Percentiles rank a stretch among this genome's conserved stretches.
Conservation (phyloP, 2,888 invertebrate species). For the Omphaloscelis lunosa region DNA sequence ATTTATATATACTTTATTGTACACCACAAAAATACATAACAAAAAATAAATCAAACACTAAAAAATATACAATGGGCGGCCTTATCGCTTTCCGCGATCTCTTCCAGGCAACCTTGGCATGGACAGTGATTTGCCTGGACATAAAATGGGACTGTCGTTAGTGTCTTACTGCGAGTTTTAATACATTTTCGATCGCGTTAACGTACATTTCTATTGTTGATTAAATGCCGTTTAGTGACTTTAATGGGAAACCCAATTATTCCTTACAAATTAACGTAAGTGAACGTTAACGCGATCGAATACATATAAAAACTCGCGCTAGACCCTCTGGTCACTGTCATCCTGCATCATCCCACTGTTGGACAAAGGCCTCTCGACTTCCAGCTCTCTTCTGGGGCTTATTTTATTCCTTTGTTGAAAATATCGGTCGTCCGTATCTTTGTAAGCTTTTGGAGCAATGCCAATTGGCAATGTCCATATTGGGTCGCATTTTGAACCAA, state of each 20-base stretch:
- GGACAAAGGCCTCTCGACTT: background rate
- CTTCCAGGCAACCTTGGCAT: too few species aligned
- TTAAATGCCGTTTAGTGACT: background rate
- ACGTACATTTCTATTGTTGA: background rate
- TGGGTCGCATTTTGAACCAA: conserved; percentile 13
- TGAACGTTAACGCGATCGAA: background rate
- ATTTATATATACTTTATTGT: too few species aligned
- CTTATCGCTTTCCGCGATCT: too few species aligned
- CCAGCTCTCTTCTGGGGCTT: background rate
- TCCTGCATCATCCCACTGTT: background rate
- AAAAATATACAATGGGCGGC: too few species aligned
- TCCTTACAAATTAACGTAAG: background rate
- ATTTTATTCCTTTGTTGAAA: background rate
- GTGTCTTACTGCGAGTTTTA: too few species aligned
- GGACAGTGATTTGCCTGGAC: too few species aligned
- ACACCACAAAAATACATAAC: too few species aligned
- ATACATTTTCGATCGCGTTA: too few species aligned
- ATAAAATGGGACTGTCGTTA: too few species aligned
- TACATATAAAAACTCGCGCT: background rate
- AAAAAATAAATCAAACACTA: too few species aligned
- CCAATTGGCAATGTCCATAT: conserved; percentile 43
- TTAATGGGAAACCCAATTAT: background rate
- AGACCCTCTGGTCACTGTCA: background rate
- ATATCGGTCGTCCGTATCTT: conserved; percentile 25
- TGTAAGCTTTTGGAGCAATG: conserved; percentile 22